These are phyloP conservation scores for Phalacrocorax pelagicus DNA, from an alignment of 2,113 vertebrate species.

Conservation along the genomic window DNA sequence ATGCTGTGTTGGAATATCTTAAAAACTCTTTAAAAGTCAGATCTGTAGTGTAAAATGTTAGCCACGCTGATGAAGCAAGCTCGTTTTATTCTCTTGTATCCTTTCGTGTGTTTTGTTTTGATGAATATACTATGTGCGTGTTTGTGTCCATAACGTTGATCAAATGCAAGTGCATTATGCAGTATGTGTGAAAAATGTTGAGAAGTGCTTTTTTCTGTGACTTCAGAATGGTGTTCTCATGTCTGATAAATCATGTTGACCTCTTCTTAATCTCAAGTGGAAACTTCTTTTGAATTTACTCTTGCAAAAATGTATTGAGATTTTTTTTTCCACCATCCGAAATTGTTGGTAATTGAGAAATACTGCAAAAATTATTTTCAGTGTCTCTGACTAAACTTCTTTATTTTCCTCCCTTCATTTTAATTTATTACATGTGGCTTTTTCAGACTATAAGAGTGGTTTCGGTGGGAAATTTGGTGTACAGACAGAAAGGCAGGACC, in stretches of 20 bases:
- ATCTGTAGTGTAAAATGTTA: neutral
- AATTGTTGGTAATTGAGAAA: neutral
- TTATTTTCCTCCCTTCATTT: conserved; percentile 20
- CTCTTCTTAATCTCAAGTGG: neutral
- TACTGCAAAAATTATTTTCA: neutral
- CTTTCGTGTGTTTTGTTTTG: neutral
- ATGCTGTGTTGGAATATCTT: neutral
- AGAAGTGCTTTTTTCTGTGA: conserved; percentile 9
- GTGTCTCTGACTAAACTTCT: conserved; percentile 32
- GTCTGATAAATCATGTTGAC: neutral
- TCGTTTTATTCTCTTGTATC: neutral
- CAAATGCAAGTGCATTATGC: neutral
- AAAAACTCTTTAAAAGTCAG: neutral
- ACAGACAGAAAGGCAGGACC: conserved; percentile 87
- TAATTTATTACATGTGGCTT: conserved; percentile 65
- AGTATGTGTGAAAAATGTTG: neutral
- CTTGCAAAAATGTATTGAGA: neutral
- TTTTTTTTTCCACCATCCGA: neutral
- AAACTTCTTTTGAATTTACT: neutral
- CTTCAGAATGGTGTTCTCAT: conserved; percentile 24
- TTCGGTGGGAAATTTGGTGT: conserved; percentile 91
- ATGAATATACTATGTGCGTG: neutral
- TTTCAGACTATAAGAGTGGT: conserved; percentile 92
- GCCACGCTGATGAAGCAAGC: neutral
- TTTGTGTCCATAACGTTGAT: neutral